Base-by-base conservation (phyloP, 2,113 vertebrate species). In the Cairina moschata region DNA sequence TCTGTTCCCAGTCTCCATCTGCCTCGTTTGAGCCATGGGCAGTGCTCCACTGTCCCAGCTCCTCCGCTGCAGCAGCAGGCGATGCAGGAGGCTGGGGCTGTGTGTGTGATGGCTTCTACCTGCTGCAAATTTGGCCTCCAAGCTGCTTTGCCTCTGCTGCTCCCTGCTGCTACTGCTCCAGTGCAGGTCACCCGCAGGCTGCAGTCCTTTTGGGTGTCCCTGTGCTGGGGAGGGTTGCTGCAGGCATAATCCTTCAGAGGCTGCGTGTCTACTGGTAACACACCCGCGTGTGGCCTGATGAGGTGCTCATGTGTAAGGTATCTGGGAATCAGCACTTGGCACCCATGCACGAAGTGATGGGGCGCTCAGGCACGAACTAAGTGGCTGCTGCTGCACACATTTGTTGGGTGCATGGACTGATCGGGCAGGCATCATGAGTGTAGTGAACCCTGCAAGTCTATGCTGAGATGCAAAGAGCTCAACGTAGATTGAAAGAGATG, bases 1-100 rank as follows among this genome's bases (percentile, higher is more conserved):
- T 6, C 6, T 0, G 2, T 74, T 66, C 44, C 50, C 23, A 32
- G 20, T 60, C 32, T 85, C 32, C 58, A 34, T 55, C 78, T 29
- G 29, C n/a, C 18, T 56, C 54, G 50, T 14, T 54, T 88, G 78
- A 0, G 0, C 66, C 56, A 42, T 0, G 0, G 32, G 17, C 48
- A 74, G 25, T 3, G 1, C 28, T 75, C 25, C 25, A 36, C 44
- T 18, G 16, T 46, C 59, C 16, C 38, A 36, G 0, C 55, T 69
- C 28, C 59, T 83, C 55, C 50, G 28, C 31, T 48, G 31, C 3
- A 7, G 26, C n/a, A 63, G 7, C 1, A 1, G 42, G 54, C 14
- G n/a, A 54, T 58, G 54, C 1, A 4, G 62, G 40, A 91, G 29
- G 10, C 26, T 66, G 66, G 59, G 38, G 8, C 6, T 28, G 54